Evolutionary conservation across 2,113 vertebrate species (phyloP), one percentile per base, ranked within the genome.

Genomic region (Neogale vison): DNA sequence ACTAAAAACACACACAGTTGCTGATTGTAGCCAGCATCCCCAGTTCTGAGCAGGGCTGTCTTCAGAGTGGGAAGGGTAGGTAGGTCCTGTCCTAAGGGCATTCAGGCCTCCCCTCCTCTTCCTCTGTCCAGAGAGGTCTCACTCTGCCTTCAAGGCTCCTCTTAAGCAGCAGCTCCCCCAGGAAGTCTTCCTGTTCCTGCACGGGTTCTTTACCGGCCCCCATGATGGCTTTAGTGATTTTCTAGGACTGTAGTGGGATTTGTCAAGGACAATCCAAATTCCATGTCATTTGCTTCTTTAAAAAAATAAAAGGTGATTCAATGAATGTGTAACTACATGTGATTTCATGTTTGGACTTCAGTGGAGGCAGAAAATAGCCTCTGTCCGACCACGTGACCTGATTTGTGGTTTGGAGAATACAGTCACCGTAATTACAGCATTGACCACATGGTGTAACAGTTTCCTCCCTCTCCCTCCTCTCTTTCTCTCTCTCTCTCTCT

Each of bases 291-390:
- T 89, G 29, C 39, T 45, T 97, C 92, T 90, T 72, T 79, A 29
- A 84, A 93, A 90, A 94, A 96, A 77, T 34, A 89, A 93, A 95
- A 97, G 81, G 96, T 93, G 79, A 87, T 69, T 93, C 90, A 59
- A 36, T 88, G 85, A 97, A 93, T 95, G 86, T 96, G 85, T 96
- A 96, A 97, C 96, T 94, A 97, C 93, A 69, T 95, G 74, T 96
- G 96, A 97, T 96, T 97, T 97, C 86, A 88, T 74, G 85, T 97
- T 97, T 93, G 88, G 59, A 95, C 93, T 93, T 90, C 67, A 71
- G 79, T 31, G 86, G 83, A 86, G 86, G 82, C 83, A 96, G 97
- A 97, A 98, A 98, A 98, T 97, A 98, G 92, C 67, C 72, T 96
- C 91, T 93, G 93, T 93, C 77, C 4, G 67, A 42, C 93, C 97